Conservation (phyloP, 2,888 invertebrate genomes). For the Notodonta ziczac region DNA sequence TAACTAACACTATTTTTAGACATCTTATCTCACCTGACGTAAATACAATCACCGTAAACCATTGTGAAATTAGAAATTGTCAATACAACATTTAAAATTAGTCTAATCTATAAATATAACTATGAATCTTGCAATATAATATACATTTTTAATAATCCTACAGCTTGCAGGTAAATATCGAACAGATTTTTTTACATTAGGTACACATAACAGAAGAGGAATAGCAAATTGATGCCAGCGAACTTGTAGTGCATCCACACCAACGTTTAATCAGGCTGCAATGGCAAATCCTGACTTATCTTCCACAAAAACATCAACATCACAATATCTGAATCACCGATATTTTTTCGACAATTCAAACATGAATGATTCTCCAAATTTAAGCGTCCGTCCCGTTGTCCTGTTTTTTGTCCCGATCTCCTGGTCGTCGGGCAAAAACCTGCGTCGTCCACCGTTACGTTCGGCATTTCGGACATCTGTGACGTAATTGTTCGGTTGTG, state of each 20-base stretch:
- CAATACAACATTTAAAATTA: too few relatives aligned
- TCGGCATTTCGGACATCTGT: conserved; percentile 15
- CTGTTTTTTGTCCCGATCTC: not conserved
- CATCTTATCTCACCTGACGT: too few relatives aligned
- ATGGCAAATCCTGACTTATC: not conserved
- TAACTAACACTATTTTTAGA: too few relatives aligned
- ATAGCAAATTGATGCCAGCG: not conserved
- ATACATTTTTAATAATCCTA: too few relatives aligned
- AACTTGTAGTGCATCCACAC: not conserved
- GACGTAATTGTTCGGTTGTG: conserved; percentile 16
- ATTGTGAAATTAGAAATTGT: too few relatives aligned
- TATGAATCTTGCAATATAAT: too few relatives aligned
- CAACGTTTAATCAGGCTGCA: not conserved
- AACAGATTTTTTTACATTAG: too few relatives aligned
- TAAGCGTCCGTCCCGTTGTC: not conserved
- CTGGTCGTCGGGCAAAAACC: not conserved
- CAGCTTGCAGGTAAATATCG: too few relatives aligned
- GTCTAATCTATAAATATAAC: too few relatives aligned
- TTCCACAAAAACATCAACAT: not conserved
- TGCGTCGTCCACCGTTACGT: conserved; percentile 6
- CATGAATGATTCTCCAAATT: conserved; percentile 3
- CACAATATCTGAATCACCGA: not conserved
- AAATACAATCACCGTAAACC: too few relatives aligned
- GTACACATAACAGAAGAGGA: too few relatives aligned
- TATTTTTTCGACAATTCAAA: not conserved